Percentiles rank a stretch among this genome's conserved stretches.
phyloP scores from a whole-genome alignment of 1,140 invertebrate species.

The Ridgeia piscesae region DNA sequence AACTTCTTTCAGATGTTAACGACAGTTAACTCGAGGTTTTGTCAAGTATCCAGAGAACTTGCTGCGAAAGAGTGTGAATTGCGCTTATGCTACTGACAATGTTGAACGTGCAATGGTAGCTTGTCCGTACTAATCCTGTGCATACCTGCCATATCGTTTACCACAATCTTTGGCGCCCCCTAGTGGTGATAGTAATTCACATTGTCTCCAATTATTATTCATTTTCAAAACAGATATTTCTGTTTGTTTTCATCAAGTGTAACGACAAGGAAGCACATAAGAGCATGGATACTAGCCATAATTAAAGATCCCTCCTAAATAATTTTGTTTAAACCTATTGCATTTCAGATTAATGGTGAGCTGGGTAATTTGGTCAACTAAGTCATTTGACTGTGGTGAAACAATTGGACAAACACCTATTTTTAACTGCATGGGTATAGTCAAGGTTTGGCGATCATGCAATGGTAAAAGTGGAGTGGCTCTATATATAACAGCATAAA shows the following conservation, averaged over 20 bases:
- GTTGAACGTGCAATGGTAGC: neutral
- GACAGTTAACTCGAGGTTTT: conserved; percentile 47
- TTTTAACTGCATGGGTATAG: too few species aligned
- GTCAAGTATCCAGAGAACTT: conserved; percentile 43
- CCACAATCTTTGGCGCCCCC: neutral
- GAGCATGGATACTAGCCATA: neutral
- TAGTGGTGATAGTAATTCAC: neutral
- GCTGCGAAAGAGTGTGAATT: conserved; percentile 44
- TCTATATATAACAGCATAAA: too few species aligned
- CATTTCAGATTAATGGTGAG: too few species aligned
- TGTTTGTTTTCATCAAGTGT: neutral
- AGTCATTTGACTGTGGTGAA: too few species aligned
- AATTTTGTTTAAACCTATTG: too few species aligned
- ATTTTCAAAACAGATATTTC: neutral
- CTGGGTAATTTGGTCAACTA: too few species aligned
- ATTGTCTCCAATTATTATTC: neutral
- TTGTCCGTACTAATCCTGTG: neutral
- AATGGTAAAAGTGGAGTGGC: too few species aligned
- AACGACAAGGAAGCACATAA: neutral
- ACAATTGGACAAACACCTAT: too few species aligned
- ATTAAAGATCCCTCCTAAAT: neutral
- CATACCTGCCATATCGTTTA: neutral
- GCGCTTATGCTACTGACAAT: conserved; percentile 9
- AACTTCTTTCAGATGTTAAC: conserved; percentile 44
- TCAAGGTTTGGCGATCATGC: too few species aligned